Evolutionary conservation across 2,888 invertebrate species (phyloP).

Genomic region (Sabatieria punctata): DNA sequence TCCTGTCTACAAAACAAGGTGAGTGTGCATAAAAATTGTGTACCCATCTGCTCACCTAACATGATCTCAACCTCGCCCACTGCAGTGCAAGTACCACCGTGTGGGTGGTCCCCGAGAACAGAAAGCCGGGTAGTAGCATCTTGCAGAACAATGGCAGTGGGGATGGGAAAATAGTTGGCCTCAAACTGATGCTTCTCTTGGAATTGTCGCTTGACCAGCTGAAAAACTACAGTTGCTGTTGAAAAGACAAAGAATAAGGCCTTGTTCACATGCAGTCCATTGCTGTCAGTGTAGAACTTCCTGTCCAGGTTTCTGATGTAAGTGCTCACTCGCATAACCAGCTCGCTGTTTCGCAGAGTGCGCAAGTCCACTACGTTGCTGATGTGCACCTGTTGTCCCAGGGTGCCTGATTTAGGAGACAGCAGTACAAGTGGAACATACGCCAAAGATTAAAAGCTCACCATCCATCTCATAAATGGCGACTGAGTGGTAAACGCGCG

Average conservation of each 20-base stretch:
- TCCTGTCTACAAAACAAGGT: too few relatives aligned
- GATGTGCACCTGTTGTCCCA: too few relatives aligned
- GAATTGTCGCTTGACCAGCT: conserved; percentile 2
- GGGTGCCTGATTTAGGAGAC: too few relatives aligned
- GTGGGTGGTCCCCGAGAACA: not conserved
- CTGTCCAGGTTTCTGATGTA: not conserved
- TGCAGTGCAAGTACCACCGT: not conserved
- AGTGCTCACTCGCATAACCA: not conserved
- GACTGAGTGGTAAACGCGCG: not conserved
- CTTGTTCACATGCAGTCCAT: not conserved
- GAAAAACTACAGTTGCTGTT: too few relatives aligned
- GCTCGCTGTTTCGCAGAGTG: not conserved
- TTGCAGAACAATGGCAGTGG: not conserved
- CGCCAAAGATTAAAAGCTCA: too few relatives aligned
- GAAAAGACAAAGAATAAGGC: not conserved
- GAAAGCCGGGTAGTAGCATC: not conserved
- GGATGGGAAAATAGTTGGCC: conserved; percentile 5
- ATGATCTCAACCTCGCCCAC: conserved; percentile 6
- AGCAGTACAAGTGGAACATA: too few relatives aligned
- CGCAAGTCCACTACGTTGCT: not conserved
- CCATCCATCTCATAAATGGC: too few relatives aligned
- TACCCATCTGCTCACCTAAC: too few relatives aligned
- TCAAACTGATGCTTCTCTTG: not conserved
- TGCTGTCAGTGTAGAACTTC: not conserved
- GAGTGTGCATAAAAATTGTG: too few relatives aligned